Percentiles rank a stretch among this genome's conserved stretches.
Conservation (phyloP, 2,888 invertebrate species). For the Hyalella azteca region DNA sequence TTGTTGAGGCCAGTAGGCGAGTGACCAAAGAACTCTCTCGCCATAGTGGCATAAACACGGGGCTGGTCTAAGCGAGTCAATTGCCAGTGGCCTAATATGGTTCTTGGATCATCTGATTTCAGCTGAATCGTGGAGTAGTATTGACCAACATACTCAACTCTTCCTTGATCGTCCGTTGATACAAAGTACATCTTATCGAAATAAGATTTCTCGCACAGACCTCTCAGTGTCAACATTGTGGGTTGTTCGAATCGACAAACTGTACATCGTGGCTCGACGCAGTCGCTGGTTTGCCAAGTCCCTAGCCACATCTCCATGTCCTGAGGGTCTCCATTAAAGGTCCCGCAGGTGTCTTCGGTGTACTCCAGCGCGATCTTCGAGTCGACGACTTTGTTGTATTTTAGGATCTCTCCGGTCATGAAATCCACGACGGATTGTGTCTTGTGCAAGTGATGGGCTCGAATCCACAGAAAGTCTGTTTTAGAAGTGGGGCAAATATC, state of each 20-base stretch:
- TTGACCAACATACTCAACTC: conserved; percentile 9
- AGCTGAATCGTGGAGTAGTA: conserved; percentile 23
- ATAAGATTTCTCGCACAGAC: conserved; percentile 27
- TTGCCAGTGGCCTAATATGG: background rate
- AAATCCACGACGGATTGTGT: background rate
- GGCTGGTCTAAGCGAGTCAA: conserved; percentile 1
- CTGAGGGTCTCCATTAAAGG: conserved; percentile 1
- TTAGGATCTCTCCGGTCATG: background rate
- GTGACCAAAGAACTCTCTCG: background rate
- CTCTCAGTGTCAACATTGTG: conserved; percentile 5
- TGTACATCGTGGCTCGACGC: background rate
- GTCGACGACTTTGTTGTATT: background rate
- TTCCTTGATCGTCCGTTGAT: background rate
- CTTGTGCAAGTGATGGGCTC: background rate
- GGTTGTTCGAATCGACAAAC: background rate
- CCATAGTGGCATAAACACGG: background rate
- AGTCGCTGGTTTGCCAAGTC: conserved; percentile 9
- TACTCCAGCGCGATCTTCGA: background rate
- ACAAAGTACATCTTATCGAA: conserved; percentile 4
- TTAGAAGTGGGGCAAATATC: background rate
- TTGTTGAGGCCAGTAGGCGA: conserved; percentile 34
- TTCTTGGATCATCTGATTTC: background rate
- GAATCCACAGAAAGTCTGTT: conserved; percentile 4
- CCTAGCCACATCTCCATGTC: conserved; percentile 2
- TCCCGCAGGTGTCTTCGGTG: background rate